Percentiles rank a stretch among this genome's conserved stretches.
These are phyloP conservation scores for Tetramorium alpestre DNA, from an alignment of 1,140 invertebrate genomes.

Conservation along the genomic window DNA sequence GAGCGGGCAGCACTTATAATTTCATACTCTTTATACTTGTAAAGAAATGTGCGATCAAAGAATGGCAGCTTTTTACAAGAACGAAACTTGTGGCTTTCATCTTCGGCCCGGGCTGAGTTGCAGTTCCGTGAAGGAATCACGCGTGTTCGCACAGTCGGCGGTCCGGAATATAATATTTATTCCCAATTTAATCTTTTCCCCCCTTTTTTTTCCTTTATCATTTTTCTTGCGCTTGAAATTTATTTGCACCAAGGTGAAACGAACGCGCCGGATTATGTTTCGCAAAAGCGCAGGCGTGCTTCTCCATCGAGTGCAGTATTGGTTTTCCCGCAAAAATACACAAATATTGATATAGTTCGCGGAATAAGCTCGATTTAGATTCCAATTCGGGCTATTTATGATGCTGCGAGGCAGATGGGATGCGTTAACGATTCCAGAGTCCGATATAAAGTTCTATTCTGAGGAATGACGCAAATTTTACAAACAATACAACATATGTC, in stretches of 20 bases:
- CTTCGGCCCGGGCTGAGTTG: neutral
- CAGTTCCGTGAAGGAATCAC: neutral
- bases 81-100: slow-evolving; percentile 32
- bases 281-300: slow-evolving; percentile 1
- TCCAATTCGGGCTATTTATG: slow-evolving; percentile 39
- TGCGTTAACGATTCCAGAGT: neutral
- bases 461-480: slow-evolving; percentile 7
- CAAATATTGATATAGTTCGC: slow-evolving; percentile 36
- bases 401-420: neutral
- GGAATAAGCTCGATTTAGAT: slow-evolving; percentile 38
- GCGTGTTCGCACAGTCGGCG: neutral
- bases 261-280: slow-evolving; percentile 12
- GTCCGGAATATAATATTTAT: neutral
- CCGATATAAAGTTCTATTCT: neutral
- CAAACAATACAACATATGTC: neutral
- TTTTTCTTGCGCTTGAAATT: neutral
- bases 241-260: slow-evolving; percentile 7
- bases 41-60: slow-evolving; percentile 9
- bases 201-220: neutral
- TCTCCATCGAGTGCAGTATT: slow-evolving; percentile 23
- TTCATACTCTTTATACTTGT: slow-evolving; percentile 63
- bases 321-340: slow-evolving; percentile 12
- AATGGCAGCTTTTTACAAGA: slow-evolving; percentile 32
- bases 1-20: slow-evolving; percentile 61
- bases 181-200: neutral